Evolutionary conservation across 2,888 invertebrate genomes (phyloP).

Genomic region (Hirtodrosophila histrioides): DNA sequence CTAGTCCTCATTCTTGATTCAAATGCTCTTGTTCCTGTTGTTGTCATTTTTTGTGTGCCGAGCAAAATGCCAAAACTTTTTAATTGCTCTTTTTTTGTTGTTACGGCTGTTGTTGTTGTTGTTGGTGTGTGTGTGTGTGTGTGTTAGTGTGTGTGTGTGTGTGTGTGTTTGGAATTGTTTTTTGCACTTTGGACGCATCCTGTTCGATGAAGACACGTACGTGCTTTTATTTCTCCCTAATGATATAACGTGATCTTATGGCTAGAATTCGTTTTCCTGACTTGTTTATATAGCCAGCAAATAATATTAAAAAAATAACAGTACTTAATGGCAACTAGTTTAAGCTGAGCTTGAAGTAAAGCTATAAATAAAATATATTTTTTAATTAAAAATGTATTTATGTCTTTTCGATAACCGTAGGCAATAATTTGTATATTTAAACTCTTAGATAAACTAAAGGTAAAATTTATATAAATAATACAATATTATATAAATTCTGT

Average conservation of each 20-base stretch:
- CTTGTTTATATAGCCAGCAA: neutral
- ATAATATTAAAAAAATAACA: slow-evolving; percentile 1
- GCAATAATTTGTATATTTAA: too few relatives aligned
- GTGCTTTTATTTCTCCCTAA: slow-evolving; percentile 70
- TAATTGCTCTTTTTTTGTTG: slow-evolving; percentile 53
- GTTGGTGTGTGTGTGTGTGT: slow-evolving; percentile 22
- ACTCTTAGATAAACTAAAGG: too few relatives aligned
- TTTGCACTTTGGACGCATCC: slow-evolving; percentile 52
- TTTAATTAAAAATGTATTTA: too few relatives aligned
- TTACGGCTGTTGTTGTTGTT: slow-evolving; percentile 6
- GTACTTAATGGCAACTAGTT: too few relatives aligned
- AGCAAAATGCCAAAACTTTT: slow-evolving; percentile 56
- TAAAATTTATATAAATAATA: too few relatives aligned
- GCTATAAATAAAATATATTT: too few relatives aligned
- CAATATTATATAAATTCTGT: too few relatives aligned
- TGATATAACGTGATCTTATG: slow-evolving; percentile 71
- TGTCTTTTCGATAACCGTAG: too few relatives aligned
- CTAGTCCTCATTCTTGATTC: slow-evolving; percentile 7
- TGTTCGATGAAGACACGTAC: slow-evolving; percentile 68
- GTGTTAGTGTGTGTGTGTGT: slow-evolving; percentile 13
- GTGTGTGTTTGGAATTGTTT: slow-evolving; percentile 50
- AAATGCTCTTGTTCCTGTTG: neutral
- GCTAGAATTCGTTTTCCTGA: slow-evolving; percentile 27
- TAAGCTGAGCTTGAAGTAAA: too few relatives aligned
- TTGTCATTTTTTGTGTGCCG: slow-evolving; percentile 23